phyloP scores from a whole-genome alignment of 2,888 invertebrate species.

The Xanthia togata region DNA sequence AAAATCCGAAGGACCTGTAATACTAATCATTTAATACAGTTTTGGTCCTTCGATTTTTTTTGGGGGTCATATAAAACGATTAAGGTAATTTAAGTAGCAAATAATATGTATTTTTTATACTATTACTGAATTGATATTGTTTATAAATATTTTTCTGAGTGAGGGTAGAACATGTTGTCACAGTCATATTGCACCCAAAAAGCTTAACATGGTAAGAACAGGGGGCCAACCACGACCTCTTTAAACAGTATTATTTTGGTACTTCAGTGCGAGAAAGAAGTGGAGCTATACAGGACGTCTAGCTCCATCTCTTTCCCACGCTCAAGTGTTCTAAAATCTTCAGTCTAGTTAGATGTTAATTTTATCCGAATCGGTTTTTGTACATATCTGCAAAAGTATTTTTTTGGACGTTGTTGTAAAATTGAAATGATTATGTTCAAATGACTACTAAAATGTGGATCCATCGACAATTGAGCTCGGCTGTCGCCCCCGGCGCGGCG shows the following conservation, averaged over 20 bases:
- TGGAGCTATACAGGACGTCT: no score
- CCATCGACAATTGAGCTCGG: constrained; percentile 58
- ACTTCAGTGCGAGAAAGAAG: no score
- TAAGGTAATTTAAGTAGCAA: not conserved
- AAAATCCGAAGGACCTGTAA: not conserved
- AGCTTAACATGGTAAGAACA: not conserved
- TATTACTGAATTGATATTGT: not conserved
- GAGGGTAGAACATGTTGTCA: not conserved
- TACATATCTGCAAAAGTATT: constrained; percentile 51
- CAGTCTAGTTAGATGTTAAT: constrained; percentile 46
- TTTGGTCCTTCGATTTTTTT: not conserved
- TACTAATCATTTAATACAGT: not conserved
- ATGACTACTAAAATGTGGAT: constrained; percentile 65
- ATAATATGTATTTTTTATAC: not conserved
- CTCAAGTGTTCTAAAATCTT: constrained; percentile 12
- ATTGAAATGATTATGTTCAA: constrained; percentile 64
- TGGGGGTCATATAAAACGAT: not conserved
- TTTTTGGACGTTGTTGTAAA: constrained; percentile 46
- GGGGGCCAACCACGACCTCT: no score
- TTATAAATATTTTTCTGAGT: not conserved
- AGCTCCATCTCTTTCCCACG: no score
- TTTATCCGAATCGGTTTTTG: constrained; percentile 41
- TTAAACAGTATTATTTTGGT: no score
- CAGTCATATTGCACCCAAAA: not conserved
- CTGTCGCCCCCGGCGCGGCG: constrained; percentile 76